phyloP scores from a whole-genome alignment of 1,140 invertebrate species.

The Hestina assimilis region DNA sequence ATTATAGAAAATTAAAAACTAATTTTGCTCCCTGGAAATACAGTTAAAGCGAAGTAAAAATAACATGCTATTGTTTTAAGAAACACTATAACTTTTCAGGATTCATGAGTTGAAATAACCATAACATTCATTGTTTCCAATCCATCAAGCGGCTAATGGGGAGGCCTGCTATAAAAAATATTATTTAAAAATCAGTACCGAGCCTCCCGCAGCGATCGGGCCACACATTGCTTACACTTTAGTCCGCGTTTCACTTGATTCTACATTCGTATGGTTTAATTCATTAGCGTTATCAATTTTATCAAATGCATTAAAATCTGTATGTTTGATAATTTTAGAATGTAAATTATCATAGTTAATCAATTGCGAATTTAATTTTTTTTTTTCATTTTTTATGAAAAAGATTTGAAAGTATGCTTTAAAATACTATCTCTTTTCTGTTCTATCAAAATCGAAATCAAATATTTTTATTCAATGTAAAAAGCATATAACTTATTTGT shows the following conservation, averaged over 20 bases:
- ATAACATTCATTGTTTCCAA: constrained; percentile 8
- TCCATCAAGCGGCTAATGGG: constrained; percentile 15
- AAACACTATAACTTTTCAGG: not conserved
- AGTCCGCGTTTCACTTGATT: constrained; percentile 25
- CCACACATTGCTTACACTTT: constrained; percentile 32
- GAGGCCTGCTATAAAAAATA: constrained; percentile 15
- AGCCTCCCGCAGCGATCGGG: constrained; percentile 35
- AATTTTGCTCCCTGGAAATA: no score
- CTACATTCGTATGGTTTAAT: constrained; percentile 14
- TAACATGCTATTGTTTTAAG: not conserved
- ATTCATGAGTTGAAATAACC: not conserved
- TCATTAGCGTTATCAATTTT: not conserved
- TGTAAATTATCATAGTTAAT: no score
- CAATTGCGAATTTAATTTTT: no score
- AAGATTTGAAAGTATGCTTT: no score
- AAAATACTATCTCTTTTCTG: no score
- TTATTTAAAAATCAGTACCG: constrained; percentile 16
- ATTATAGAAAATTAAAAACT: no score
- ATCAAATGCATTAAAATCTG: not conserved
- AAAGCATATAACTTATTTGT: no score
- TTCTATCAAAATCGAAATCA: no score
- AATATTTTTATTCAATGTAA: no score
- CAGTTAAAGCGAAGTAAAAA: no score
- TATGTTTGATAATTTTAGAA: not conserved
- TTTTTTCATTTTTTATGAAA: no score